phyloP scores from a whole-genome alignment of 2,888 invertebrate genomes.

The Melinopterus prodromus region DNA sequence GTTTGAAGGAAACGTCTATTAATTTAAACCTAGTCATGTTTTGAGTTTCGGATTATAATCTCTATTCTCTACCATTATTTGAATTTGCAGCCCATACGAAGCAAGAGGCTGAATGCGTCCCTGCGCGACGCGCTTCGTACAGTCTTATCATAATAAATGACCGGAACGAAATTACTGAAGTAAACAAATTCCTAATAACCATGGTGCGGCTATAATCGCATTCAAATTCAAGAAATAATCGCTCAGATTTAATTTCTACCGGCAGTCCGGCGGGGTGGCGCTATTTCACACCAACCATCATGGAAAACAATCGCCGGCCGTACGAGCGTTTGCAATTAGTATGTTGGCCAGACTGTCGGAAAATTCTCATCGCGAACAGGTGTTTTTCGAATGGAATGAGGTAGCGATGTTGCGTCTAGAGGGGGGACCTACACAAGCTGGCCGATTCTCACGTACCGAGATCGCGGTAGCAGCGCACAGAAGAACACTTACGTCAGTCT shows the following conservation, averaged over 20 bases:
- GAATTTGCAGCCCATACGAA: too few relatives aligned
- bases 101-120: neutral
- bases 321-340: conserved; percentile 26
- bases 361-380: conserved; percentile 78
- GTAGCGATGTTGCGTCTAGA: conserved; percentile 53
- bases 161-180: conserved; percentile 43
- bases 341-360: conserved; percentile 61
- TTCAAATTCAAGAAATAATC: neutral
- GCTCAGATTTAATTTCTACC: conserved; percentile 11
- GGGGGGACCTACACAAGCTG: conserved; percentile 55
- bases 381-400: conserved; percentile 78
- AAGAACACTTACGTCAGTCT: conserved; percentile 14
- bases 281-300: neutral
- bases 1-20: too few relatives aligned
- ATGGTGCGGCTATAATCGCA: conserved; percentile 20
- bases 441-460: conserved; percentile 56
- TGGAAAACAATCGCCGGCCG: neutral
- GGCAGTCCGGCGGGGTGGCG: neutral
- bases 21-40: too few relatives aligned
- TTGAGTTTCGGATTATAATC: too few relatives aligned
- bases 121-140: conserved; percentile 42
- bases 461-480: conserved; percentile 51
- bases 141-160: conserved; percentile 48
- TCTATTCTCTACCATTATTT: too few relatives aligned
- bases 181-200: conserved; percentile 34